Percentiles rank a stretch among this genome's conserved stretches.
Evolutionary conservation across 2,888 invertebrate species (phyloP).

Genomic region (Drosophila suboccidentalis): DNA sequence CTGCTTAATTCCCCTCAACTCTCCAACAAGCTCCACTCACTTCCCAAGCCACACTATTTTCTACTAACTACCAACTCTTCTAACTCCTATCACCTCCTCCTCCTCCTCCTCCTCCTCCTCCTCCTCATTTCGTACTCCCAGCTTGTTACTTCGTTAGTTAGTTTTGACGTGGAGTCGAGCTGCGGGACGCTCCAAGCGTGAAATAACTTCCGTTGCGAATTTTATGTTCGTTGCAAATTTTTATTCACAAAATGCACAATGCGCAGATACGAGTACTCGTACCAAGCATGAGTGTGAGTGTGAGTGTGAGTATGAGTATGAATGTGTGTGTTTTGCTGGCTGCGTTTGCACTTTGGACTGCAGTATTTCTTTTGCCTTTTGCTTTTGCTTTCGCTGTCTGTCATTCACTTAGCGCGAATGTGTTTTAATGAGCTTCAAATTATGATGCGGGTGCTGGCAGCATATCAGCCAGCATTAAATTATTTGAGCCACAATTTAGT

Average conservation of each 20-base stretch:
- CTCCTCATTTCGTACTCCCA: neutral
- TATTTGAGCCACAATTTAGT: conserved; percentile 12
- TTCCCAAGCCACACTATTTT: neutral
- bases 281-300: conserved; percentile 1
- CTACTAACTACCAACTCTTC: neutral
- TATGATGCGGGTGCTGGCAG: conserved; percentile 46
- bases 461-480: conserved; percentile 5
- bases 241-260: conserved; percentile 78
- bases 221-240: conserved; percentile 79
- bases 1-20: conserved; percentile 68
- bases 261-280: conserved; percentile 48
- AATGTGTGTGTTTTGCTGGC: conserved; percentile 30
- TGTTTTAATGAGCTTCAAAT: conserved; percentile 78
- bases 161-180: conserved; percentile 64
- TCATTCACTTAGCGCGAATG: conserved; percentile 57
- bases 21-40: conserved; percentile 16
- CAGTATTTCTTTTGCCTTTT: conserved; percentile 27
- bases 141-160: conserved; percentile 75
- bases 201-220: conserved; percentile 83
- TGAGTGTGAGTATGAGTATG: conserved; percentile 9
- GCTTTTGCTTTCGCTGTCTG: conserved; percentile 20
- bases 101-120: neutral
- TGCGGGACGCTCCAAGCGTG: conserved; percentile 71
- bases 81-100: neutral
- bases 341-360: conserved; percentile 50